Evolutionary conservation across 2,888 invertebrate species (phyloP).

Genomic region (Heliconius charithonia): DNA sequence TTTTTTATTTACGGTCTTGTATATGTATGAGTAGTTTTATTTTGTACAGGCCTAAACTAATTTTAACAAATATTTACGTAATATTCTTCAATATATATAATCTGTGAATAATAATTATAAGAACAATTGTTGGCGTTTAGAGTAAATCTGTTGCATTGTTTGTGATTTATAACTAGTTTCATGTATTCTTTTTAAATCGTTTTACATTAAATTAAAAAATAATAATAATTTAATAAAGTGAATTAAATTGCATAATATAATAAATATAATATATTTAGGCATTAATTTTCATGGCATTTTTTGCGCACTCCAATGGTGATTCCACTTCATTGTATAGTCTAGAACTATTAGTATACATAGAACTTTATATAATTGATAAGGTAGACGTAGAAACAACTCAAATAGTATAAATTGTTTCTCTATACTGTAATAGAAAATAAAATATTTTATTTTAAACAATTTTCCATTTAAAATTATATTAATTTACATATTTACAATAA

Average conservation of each 20-base stretch:
- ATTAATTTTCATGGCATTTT: constrained; percentile 30
- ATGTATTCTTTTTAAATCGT: constrained; percentile 37
- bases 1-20: not conserved
- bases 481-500: not conserved
- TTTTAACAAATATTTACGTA: constrained; percentile 25
- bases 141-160: constrained; percentile 56
- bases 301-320: constrained; percentile 32
- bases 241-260: constrained; percentile 21
- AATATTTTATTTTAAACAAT: not conserved
- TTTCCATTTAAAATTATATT: not conserved
- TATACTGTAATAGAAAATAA: constrained; percentile 7
- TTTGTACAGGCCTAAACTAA: constrained; percentile 35
- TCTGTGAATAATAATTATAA: constrained; percentile 38
- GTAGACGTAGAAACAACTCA: constrained; percentile 34
- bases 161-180: constrained; percentile 63
- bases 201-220: constrained; percentile 21
- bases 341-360: constrained; percentile 32
- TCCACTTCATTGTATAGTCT: constrained; percentile 35
- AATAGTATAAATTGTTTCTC: constrained; percentile 22
- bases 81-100: constrained; percentile 18
- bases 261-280: constrained; percentile 2
- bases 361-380: constrained; percentile 31
- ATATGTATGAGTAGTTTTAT: constrained; percentile 25
- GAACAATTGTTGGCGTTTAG: constrained; percentile 39
- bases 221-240: constrained; percentile 4